A percentile compares a stretch with the other conserved stretches of the same genome.
phyloP scores from a whole-genome alignment of 2,888 invertebrate species.

The Chydorus sphaericus region DNA sequence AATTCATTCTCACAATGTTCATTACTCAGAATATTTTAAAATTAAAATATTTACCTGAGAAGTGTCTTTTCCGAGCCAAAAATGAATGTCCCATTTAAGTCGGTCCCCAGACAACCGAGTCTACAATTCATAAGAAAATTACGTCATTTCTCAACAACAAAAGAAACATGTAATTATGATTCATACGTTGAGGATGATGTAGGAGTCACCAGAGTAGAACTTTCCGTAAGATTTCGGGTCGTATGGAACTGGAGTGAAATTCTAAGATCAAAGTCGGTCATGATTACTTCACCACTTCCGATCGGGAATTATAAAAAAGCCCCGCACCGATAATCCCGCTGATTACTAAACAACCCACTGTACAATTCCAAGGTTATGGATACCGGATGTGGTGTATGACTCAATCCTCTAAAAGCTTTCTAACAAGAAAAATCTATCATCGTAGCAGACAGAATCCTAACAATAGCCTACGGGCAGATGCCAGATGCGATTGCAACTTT shows the following conservation, averaged over 20 bases:
- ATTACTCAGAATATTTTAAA: no score
- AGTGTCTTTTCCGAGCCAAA: slow-evolving; percentile 71
- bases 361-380: no score
- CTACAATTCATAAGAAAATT: slow-evolving; percentile 11
- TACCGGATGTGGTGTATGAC: no score
- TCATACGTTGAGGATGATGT: slow-evolving; percentile 63
- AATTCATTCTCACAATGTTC: no score
- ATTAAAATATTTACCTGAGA: slow-evolving; percentile 42
- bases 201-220: slow-evolving; percentile 74
- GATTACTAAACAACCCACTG: not conserved
- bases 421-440: no score
- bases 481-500: no score
- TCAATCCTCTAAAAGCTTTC: no score
- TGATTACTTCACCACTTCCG: no score
- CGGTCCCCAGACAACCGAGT: slow-evolving; percentile 14
- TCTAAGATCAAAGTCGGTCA: slow-evolving; percentile 40
- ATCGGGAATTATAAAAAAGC: no score
- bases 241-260: slow-evolving; percentile 62
- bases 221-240: slow-evolving; percentile 58
- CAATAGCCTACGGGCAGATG: no score
- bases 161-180: not conserved
- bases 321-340: not conserved
- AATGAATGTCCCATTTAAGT: slow-evolving; percentile 61
- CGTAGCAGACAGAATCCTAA: no score
- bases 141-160: not conserved